Conservation (phyloP, 2,113 vertebrate genomes). For the Malaclemys terrapin region DNA sequence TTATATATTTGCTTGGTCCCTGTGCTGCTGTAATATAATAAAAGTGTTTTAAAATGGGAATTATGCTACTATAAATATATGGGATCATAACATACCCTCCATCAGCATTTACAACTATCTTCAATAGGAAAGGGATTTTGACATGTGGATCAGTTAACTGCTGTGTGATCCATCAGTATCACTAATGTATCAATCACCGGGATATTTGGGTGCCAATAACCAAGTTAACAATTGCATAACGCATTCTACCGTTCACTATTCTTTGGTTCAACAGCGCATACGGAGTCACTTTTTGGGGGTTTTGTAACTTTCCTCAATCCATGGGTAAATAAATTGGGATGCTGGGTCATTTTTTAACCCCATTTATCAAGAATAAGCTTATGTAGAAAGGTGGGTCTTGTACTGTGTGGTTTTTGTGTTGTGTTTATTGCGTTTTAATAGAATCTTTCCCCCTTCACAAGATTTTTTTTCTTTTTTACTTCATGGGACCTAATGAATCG, state of each 20-base stretch:
- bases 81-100: not conserved
- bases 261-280: not conserved
- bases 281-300: not conserved
- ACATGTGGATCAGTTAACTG: not conserved
- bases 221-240: not conserved
- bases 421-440: not conserved
- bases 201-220: not conserved
- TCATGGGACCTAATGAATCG: constrained; percentile 36
- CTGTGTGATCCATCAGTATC: not conserved
- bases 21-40: not conserved
- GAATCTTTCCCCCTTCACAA: constrained; percentile 23
- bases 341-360: not conserved
- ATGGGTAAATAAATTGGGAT: not conserved
- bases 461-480: constrained; percentile 45
- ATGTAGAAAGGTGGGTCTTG: not conserved
- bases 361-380: not conserved
- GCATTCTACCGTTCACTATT: not conserved
- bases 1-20: not conserved
- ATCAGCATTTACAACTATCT: not conserved
- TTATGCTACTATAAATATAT: not conserved
- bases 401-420: not conserved
- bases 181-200: fast-evolving
- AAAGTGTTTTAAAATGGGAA: not conserved
- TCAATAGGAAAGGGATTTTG: not conserved
- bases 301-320: not conserved